Conservation (phyloP, 2,888 invertebrate species). For the Cotesia congregata region DNA sequence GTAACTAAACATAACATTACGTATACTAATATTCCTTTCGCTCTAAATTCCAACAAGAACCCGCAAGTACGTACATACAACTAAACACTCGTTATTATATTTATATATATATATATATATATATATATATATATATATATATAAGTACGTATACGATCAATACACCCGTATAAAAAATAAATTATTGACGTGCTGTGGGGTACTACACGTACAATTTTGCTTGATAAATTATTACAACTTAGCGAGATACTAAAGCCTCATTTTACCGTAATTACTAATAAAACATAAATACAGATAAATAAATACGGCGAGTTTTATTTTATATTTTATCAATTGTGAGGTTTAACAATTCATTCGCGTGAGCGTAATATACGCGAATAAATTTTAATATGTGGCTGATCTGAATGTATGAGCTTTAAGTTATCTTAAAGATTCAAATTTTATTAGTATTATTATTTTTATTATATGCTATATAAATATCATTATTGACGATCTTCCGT, state of each 20-base stretch:
- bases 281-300: neutral
- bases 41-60: neutral
- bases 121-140: neutral
- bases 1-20: neutral
- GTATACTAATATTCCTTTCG: neutral
- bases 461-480: neutral
- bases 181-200: constrained; percentile 9
- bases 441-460: neutral
- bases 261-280: constrained; percentile 12
- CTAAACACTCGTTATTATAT: no score
- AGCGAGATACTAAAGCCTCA: constrained; percentile 8
- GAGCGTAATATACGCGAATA: no score
- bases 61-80: neutral
- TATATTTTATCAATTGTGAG: no score
- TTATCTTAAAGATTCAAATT: neutral
- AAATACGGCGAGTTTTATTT: neutral
- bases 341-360: no score
- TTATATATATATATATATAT: neutral
- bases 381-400: no score
- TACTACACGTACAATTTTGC: constrained; percentile 12
- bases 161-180: neutral
- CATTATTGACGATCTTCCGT: neutral
- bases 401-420: no score
- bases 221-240: constrained; percentile 10
- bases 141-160: neutral